Evolutionary conservation across 2,888 invertebrate species (phyloP).

Genomic region (Mamestra brassicae): DNA sequence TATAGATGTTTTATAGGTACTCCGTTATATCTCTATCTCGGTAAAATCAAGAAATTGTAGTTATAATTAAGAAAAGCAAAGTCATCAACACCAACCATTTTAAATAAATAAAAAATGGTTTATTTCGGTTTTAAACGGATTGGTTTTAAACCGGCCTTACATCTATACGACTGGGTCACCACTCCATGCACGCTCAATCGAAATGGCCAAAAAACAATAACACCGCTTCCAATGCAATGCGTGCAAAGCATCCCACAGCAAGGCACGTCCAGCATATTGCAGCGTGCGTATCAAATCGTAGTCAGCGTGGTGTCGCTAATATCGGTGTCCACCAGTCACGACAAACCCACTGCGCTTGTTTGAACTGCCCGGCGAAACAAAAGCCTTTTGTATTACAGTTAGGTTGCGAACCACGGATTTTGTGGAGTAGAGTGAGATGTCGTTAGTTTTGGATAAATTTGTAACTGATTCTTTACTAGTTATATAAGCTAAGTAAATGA

Average conservation of each 20-base stretch:
- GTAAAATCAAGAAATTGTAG: no score
- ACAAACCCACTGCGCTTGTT: conserved; percentile 53
- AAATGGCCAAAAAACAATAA: conserved; percentile 15
- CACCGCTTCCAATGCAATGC: conserved; percentile 14
- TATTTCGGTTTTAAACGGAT: no score
- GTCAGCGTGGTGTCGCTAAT: conserved; percentile 49
- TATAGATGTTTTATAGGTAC: no score
- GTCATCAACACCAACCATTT: no score
- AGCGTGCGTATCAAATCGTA: conserved; percentile 63
- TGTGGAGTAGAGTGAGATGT: conserved; percentile 10
- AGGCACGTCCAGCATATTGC: conserved; percentile 27
- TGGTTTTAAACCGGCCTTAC: no score
- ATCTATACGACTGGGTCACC: no score
- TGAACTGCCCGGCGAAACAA: conserved; percentile 41
- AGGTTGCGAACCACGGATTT: conserved; percentile 21
- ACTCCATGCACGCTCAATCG: not conserved
- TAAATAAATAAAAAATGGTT: no score
- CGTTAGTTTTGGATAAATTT: conserved; percentile 28
- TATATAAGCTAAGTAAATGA: not conserved
- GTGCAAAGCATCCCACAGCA: conserved; percentile 19
- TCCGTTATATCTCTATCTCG: no score
- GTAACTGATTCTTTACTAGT: not conserved
- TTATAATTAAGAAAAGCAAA: no score
- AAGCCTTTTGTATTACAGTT: conserved; percentile 47
- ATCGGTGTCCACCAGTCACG: conserved; percentile 54